Base-by-base conservation (phyloP, 2,888 invertebrate genomes). In the Rotaria macrura region DNA sequence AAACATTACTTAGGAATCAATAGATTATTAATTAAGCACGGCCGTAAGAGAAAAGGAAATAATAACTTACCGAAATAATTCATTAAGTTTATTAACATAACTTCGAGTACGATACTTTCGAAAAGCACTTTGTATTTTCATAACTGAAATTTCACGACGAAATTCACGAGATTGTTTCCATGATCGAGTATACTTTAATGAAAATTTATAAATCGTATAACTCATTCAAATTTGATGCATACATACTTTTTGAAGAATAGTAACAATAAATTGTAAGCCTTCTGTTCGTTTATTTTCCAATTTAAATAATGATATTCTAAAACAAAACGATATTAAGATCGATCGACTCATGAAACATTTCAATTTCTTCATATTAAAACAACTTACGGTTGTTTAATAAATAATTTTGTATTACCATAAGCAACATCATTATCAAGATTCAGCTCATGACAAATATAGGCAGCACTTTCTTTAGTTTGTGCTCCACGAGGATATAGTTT, bases 341-440 rank as follows among this genome's bases (percentile, higher is more conserved):
- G 2, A 83, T 12, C n/a, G n/a, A n/a, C n/a, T n/a, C n/a, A n/a
- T n/a, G n/a, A 83, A 40, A 38, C 1, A n/a, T 83, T 38, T 40
- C 3, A 4, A 49, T 49, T 17, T 49, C 49, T 49, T 49, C 1
- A 14, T n/a, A 7, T 52, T 52, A 23, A 2, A 40, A n/a, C 10
- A 14, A 65, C 20, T 29, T 93, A 94, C 0, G 98, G 97, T 25
- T 95, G 95, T 89, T 96, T 93, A 88, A 98, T 95, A 90, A 99
- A 99, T 85, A 98, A 93, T 92, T 99, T 98, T 1, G 96, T 97
- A 89, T 95, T 95, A 25, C 98, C 98, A 89, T 94, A 97, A 90
- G 95, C 95, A 38, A 96, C 96, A 89, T 98, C 97, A 55, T 94
- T 92, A 5, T 93, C 91, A 88, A 94, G 94, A 65, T 93, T 93